Base-by-base conservation (phyloP, 2,888 invertebrate species). In the Chrysotoxum bicinctum region DNA sequence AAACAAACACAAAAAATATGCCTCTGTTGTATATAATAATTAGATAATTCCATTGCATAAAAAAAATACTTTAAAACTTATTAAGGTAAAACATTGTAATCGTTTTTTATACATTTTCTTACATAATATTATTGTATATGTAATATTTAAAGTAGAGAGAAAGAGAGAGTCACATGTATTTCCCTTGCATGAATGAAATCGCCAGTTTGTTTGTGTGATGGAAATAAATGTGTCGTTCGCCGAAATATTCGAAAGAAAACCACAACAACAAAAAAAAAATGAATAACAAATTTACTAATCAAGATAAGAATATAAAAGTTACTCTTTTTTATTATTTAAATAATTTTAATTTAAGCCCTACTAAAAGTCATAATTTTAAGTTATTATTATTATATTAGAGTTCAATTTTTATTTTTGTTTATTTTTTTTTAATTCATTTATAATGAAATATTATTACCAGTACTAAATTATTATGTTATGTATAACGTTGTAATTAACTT, bases 281-380 rank as follows among this genome's bases (percentile, higher is more conserved):
- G 70, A 66, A 80, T 76, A 83, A 87, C 74, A 87, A 84, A 79
- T 81, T 77, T 83, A 86, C 87, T 85, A 87, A 87, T 87, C 83
- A 82, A 68, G 77, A 78, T 81, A 84, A 87, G 79, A 74, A 85
- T 76, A 45, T 75, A 43, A 77, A 43, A 77, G 60, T 88, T 89
- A 89, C 88, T 89, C 89, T 89, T 89, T 89, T 89, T 64, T 32
- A 54, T 90, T 89, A 88, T 88, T 89, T 87, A 85, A 81, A 87
- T 87, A 87, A 88, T 89, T 82, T 87, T 87, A 83, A 74, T 79
- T 73, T 91, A 77, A 80, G 81, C 56, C 69, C 68, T 85, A 91
- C 91, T 91, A 91, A 91, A 91, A 91, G 91, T 91, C 91, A 91
- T 91, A 91, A 90, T 88, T 89, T 87, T 91, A 90, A 91, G 91